These are phyloP conservation scores for Collichthys lucidus DNA, from an alignment of 2,113 vertebrate species.

Conservation along the genomic window DNA sequence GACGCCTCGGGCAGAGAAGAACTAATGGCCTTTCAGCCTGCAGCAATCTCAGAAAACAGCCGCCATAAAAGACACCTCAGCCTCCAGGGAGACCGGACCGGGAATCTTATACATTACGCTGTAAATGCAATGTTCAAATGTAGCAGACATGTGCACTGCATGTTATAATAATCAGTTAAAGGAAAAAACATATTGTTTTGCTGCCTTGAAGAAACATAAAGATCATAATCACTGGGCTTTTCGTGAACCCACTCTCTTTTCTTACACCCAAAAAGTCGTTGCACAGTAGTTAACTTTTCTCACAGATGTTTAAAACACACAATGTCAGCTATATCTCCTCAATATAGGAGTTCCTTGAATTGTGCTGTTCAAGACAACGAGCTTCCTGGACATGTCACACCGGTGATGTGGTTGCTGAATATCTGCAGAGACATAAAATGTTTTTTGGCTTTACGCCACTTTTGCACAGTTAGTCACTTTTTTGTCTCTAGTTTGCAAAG, in stretches of 20 bases:
- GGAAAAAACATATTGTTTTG: neutral
- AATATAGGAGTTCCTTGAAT: neutral
- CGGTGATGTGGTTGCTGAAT: neutral
- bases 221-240: neutral
- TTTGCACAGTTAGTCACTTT: too few species aligned
- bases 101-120: conserved; percentile 1
- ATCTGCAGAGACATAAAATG: neutral
- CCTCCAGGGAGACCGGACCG: neutral
- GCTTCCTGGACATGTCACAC: too few species aligned
- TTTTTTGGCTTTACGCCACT: neutral
- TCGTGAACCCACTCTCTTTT: neutral
- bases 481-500: neutral
- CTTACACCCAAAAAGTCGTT: neutral
- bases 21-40: conserved; percentile 55
- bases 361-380: too few species aligned
- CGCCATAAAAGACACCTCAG: conserved; percentile 28
- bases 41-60: conserved; percentile 29
- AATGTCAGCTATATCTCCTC: neutral
- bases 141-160: neutral
- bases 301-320: neutral
- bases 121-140: conserved; percentile 1
- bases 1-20: conserved; percentile 26
- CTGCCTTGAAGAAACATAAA: neutral
- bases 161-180: neutral
- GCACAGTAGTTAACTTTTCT: neutral